A percentile compares a stretch with the other conserved stretches of the same genome.
These are phyloP conservation scores for Cephalopterus ornatus DNA, from an alignment of 2,113 vertebrate genomes.

Conservation along the genomic window DNA sequence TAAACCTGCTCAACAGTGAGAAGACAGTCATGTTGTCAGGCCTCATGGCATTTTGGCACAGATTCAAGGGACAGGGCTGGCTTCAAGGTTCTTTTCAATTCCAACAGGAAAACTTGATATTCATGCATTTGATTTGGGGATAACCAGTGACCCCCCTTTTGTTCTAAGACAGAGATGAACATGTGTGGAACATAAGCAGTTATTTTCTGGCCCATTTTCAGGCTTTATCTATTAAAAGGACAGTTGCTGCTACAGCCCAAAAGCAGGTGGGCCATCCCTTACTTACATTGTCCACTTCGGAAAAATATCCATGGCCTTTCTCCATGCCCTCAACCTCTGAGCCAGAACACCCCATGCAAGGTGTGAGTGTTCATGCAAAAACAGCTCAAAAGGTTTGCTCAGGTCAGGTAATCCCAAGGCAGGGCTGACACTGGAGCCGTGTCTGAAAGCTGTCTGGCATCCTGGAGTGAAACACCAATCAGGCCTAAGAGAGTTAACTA, in stretches of 20 bases:
- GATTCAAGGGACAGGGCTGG: no score
- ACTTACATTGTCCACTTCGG: neutral
- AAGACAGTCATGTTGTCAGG: no score
- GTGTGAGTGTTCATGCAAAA: neutral
- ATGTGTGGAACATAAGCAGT: neutral
- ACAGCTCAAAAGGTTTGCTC: neutral
- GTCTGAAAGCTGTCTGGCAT: neutral
- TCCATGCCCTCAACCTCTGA: neutral
- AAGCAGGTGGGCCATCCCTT: neutral
- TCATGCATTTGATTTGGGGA: neutral
- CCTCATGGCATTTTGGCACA: no score
- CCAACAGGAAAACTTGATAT: neutral
- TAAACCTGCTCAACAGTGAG: no score
- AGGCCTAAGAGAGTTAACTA: no score
- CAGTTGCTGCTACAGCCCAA: neutral
- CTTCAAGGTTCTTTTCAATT: neutral
- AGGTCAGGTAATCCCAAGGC: neutral
- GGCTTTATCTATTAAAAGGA: neutral
- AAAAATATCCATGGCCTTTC: neutral
- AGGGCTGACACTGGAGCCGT: neutral
- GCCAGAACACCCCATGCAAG: neutral
- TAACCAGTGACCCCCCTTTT: neutral
- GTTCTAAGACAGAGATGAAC: neutral
- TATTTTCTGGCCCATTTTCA: neutral
- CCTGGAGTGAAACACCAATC: no score